Evolutionary conservation across 2,113 vertebrate genomes (phyloP).

Genomic region (Mungos mungo): DNA sequence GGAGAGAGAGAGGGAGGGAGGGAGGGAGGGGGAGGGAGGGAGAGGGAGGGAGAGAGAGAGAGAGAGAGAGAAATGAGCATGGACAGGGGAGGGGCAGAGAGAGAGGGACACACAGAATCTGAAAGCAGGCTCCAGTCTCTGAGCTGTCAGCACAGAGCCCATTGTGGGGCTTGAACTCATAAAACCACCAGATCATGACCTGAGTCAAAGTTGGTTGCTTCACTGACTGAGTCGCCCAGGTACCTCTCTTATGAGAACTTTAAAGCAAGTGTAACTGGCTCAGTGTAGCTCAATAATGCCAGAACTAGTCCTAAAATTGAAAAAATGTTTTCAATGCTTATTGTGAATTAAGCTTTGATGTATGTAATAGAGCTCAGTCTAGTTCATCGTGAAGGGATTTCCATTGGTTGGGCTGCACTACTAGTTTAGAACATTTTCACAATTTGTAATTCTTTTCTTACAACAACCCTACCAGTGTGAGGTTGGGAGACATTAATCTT

Average conservation of each 20-base stretch:
- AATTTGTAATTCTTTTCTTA: slow-evolving; percentile 16
- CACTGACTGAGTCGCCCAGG: too few relatives aligned
- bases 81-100: too few relatives aligned
- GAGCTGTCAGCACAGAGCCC: too few relatives aligned
- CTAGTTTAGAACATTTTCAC: background rate
- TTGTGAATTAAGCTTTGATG: background rate
- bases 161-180: too few relatives aligned
- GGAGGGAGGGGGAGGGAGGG: too few relatives aligned
- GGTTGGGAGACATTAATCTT: background rate
- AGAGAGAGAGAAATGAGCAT: too few relatives aligned
- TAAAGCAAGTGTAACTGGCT: slow-evolving; percentile 17
- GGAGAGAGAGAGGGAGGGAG: too few relatives aligned
- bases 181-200: too few relatives aligned
- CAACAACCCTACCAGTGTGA: background rate
- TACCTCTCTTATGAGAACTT: background rate
- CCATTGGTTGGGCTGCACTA: background rate
- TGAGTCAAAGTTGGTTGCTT: too few relatives aligned
- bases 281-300: background rate
- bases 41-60: too few relatives aligned
- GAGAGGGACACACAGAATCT: too few relatives aligned
- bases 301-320: slow-evolving; percentile 19
- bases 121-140: too few relatives aligned
- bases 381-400: background rate
- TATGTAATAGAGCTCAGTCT: background rate
- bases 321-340: background rate